phyloP scores from a whole-genome alignment of 1,140 invertebrate species.

The Drosophila ohnishii region DNA sequence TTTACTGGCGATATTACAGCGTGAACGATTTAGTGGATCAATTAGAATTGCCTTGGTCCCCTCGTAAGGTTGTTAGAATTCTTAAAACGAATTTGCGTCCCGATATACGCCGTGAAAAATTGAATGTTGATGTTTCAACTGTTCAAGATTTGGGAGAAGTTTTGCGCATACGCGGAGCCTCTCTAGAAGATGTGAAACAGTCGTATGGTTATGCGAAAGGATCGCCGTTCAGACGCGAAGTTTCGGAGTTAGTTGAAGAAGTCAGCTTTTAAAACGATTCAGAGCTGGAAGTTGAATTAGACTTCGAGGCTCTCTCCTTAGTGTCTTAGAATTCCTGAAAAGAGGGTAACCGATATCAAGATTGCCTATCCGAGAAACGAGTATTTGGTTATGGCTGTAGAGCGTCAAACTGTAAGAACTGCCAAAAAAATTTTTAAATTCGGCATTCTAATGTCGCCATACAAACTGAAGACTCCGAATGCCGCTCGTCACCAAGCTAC shows the following conservation, averaged over 20 bases:
- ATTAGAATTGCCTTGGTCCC: not conserved
- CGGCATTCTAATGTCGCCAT: not conserved
- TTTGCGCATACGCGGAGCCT: no score
- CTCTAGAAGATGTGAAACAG: not conserved
- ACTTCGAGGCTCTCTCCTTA: not conserved
- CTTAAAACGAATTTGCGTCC: not conserved
- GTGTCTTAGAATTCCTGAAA: not conserved
- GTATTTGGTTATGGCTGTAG: not conserved
- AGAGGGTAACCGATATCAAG: not conserved
- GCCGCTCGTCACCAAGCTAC: not conserved
- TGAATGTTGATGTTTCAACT: no score
- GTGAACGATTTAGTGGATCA: no score
- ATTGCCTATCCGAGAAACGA: not conserved
- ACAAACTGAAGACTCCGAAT: constrained; percentile 1
- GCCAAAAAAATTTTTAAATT: not conserved
- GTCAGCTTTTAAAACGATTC: not conserved
- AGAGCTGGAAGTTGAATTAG: not conserved
- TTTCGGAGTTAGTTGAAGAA: not conserved
- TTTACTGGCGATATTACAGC: no score
- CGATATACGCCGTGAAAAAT: constrained; percentile 1
- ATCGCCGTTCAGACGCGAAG: not conserved
- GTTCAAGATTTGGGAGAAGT: no score
- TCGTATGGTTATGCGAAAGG: constrained; percentile 1
- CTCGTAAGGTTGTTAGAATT: not conserved
- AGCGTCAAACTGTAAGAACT: not conserved